Percentiles rank a stretch among this genome's conserved stretches.
Evolutionary conservation across 1,140 invertebrate genomes (phyloP).

Genomic region (Achroia grisella): DNA sequence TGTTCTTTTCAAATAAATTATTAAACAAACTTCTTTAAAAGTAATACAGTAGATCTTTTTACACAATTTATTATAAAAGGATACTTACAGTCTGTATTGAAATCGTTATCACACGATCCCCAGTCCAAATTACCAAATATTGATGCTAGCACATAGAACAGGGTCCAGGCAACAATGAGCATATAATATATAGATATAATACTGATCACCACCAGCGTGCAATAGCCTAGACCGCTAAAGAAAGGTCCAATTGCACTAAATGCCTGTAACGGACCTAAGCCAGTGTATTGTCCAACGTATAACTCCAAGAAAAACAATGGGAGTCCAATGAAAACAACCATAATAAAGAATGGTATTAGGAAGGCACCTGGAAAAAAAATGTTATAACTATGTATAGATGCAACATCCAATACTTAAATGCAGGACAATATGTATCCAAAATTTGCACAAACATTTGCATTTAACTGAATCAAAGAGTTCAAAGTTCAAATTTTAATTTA

Average conservation of each 20-base stretch:
- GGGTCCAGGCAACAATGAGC: slow-evolving; percentile 86
- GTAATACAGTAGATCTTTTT: background rate
- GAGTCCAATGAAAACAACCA: slow-evolving; percentile 84
- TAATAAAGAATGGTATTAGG: slow-evolving; percentile 86
- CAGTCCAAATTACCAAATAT: slow-evolving; percentile 80
- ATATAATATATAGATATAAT: slow-evolving; percentile 89
- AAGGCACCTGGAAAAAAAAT: slow-evolving; percentile 80
- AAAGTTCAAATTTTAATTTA: no score
- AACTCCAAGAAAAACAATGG: slow-evolving; percentile 85
- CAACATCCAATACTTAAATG: no score
- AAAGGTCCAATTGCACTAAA: slow-evolving; percentile 77
- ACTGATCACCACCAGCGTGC: slow-evolving; percentile 83
- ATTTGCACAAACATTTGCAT: no score
- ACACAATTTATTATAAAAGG: slow-evolving; percentile 1
- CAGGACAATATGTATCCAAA: no score
- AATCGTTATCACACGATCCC: slow-evolving; percentile 78
- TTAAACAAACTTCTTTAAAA: no score
- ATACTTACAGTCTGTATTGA: slow-evolving; percentile 78
- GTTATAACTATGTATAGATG: no score
- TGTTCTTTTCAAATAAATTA: no score
- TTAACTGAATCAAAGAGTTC: no score
- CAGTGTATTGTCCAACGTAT: slow-evolving; percentile 78
- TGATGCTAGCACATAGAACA: slow-evolving; percentile 84
- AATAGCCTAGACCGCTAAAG: slow-evolving; percentile 79
- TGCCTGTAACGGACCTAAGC: slow-evolving; percentile 75